Conservation (phyloP, 2,797 vertebrate species). For the Falco peregrinus region DNA sequence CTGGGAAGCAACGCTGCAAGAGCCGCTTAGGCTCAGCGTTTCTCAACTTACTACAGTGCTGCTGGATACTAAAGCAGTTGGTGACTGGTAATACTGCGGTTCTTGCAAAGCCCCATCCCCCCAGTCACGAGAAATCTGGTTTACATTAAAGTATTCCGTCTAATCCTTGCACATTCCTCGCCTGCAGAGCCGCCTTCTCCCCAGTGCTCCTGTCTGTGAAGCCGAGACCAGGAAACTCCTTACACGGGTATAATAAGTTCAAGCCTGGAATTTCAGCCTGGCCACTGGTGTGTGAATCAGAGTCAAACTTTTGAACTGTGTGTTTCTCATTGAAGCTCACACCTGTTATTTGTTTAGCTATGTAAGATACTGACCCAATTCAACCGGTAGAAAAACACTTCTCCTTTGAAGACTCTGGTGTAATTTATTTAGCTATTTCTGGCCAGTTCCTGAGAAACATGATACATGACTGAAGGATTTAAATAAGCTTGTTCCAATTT, state of each 20-base stretch:
- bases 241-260: slow-evolving; percentile 15
- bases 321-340: neutral
- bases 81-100: neutral
- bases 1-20: fast-evolving
- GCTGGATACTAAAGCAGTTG: neutral
- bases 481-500: slow-evolving; percentile 22
- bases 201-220: slow-evolving; percentile 16
- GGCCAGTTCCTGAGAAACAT: neutral
- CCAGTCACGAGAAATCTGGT: slow-evolving; percentile 8
- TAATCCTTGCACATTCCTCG: neutral
- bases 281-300: neutral
- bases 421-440: slow-evolving; percentile 30
- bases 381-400: neutral
- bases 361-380: neutral
- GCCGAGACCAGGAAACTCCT: slow-evolving; percentile 18
- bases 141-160: neutral
- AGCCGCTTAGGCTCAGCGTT: neutral
- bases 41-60: neutral
- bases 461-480: neutral
- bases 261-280: neutral
- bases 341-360: slow-evolving; percentile 33
- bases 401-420: slow-evolving; percentile 17
- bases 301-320: neutral
- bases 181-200: neutral
- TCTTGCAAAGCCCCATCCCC: neutral